A percentile compares a stretch with the other conserved stretches of the same genome.
Evolutionary conservation across 2,113 vertebrate species (phyloP).

Genomic region (Morone chrysops): DNA sequence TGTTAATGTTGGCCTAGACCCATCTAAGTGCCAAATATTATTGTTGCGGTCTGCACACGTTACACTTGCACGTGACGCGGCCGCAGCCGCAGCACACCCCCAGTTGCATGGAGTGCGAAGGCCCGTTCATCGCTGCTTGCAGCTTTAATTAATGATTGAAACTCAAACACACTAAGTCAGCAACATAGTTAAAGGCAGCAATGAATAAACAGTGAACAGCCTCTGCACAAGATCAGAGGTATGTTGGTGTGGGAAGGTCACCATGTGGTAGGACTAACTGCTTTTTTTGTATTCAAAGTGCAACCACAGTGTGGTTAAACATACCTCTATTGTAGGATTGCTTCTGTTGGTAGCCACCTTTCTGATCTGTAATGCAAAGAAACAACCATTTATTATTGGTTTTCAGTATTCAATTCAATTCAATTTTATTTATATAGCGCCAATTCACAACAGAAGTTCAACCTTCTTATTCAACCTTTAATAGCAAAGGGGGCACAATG

Average conservation of each 20-base stretch:
- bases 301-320: neutral
- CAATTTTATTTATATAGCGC: too few species aligned
- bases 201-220: neutral
- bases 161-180: neutral
- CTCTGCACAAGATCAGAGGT: neutral
- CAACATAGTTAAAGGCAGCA: neutral
- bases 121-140: too few species aligned
- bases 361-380: constrained; percentile 85
- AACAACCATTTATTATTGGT: neutral
- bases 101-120: too few species aligned
- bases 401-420: neutral
- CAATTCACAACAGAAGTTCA: too few species aligned
- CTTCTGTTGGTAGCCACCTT: constrained; percentile 89
- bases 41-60: too few species aligned
- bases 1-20: too few species aligned
- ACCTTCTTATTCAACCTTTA: too few species aligned
- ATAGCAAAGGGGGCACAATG: too few species aligned
- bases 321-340: constrained; percentile 80
- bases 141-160: constrained; percentile 13
- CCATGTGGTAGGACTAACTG: neutral
- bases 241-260: neutral
- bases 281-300: neutral
- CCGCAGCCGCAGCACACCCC: too few species aligned
- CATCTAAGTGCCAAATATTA: too few species aligned
- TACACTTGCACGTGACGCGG: too few species aligned